Conservation (phyloP, 2,888 invertebrate genomes). For the Drosophila quinaria region DNA sequence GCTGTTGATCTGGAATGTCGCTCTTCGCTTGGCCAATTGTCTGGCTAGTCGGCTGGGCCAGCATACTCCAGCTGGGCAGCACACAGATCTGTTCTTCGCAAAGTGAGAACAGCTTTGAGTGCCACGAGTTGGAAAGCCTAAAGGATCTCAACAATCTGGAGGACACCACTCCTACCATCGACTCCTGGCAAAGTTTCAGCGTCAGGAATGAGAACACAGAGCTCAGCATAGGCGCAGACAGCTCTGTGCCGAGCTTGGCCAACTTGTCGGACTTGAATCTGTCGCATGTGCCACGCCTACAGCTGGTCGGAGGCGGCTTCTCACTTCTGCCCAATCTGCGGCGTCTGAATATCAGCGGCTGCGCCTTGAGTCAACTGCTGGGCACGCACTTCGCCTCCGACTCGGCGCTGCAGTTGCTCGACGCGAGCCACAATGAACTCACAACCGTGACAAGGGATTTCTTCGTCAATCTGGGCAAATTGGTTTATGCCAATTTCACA, state of each 20-base stretch:
- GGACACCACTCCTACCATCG: conserved; percentile 10
- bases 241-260: conserved; percentile 22
- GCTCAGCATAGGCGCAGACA: conserved; percentile 52
- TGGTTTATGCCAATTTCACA: conserved; percentile 80
- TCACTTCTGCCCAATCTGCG: conserved; percentile 67
- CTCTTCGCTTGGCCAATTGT: conserved; percentile 25
- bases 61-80: background rate
- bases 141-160: conserved; percentile 45
- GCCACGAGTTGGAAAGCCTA: conserved; percentile 59
- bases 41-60: conserved; percentile 33
- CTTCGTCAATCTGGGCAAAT: conserved; percentile 60
- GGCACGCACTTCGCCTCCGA: conserved; percentile 59
- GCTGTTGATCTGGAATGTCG: conserved; percentile 58
- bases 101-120: conserved; percentile 46
- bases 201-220: conserved; percentile 56
- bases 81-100: conserved; percentile 45
- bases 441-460: conserved; percentile 55
- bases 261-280: conserved; percentile 71
- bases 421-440: conserved; percentile 80
- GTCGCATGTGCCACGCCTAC: conserved; percentile 69
- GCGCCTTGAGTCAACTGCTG: conserved; percentile 61
- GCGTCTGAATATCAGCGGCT: conserved; percentile 78
- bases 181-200: conserved; percentile 54
- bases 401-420: conserved; percentile 71
- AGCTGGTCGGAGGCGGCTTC: conserved; percentile 70